phyloP scores from a whole-genome alignment of 2,797 vertebrate genomes.

The Carapus acus region DNA sequence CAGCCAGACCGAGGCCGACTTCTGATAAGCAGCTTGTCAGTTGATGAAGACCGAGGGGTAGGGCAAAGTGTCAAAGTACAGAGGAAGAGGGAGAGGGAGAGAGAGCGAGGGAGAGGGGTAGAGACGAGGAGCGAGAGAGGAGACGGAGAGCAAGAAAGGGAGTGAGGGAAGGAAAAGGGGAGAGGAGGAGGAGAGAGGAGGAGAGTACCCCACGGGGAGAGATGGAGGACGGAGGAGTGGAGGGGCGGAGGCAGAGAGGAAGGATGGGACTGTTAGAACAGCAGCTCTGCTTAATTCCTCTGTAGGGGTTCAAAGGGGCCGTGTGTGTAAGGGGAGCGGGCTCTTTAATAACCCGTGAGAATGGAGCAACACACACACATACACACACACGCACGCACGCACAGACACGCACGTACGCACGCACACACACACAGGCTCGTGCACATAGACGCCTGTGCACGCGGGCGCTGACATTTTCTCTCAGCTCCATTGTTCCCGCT shows the following conservation, averaged over 20 bases:
- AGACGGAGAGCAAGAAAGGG: slow-evolving; percentile 15
- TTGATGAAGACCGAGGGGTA: slow-evolving; percentile 42
- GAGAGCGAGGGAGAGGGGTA: slow-evolving; percentile 23
- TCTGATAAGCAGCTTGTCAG: slow-evolving; percentile 54
- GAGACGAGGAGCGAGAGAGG: slow-evolving; percentile 44
- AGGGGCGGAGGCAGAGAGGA: slow-evolving; percentile 62
- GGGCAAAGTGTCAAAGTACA: too few species aligned
- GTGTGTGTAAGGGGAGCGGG: slow-evolving; percentile 42
- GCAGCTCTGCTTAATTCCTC: slow-evolving; percentile 67
- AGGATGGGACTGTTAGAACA: slow-evolving; percentile 59
- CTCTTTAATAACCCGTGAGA: slow-evolving; percentile 66
- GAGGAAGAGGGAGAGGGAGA: too few species aligned
- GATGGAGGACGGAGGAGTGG: slow-evolving; percentile 64
- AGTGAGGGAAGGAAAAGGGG: neutral
- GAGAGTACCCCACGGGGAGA: slow-evolving; percentile 59
- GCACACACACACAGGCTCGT: slow-evolving; percentile 16
- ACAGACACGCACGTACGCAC: neutral
- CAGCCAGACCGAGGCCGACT: slow-evolving; percentile 46
- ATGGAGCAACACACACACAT: slow-evolving; percentile 27
- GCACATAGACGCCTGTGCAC: slow-evolving; percentile 21
- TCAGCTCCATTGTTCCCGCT: slow-evolving; percentile 68
- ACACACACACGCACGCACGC: slow-evolving; percentile 7
- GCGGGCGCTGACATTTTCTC: slow-evolving; percentile 68
- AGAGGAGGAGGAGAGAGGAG: slow-evolving; percentile 27
- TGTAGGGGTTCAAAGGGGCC: slow-evolving; percentile 67